A percentile compares a stretch with the other conserved stretches of the same genome.
Evolutionary conservation across 2,797 vertebrate genomes (phyloP).

Genomic region (Varecia variegata): DNA sequence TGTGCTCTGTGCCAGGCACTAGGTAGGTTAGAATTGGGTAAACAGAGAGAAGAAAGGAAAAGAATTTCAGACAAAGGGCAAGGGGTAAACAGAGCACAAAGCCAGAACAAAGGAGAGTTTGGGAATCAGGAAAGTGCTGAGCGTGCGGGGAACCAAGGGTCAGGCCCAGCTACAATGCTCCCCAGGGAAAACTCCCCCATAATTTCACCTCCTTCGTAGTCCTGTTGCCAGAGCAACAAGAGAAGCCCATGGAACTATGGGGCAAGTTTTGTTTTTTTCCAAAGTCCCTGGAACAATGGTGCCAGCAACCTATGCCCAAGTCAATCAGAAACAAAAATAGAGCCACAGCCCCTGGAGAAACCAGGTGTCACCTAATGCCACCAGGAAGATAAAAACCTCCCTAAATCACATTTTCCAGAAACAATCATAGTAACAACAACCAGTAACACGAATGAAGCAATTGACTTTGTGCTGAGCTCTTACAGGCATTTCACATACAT

Average conservation of each 20-base stretch:
- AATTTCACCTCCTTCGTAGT: background rate
- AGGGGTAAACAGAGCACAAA: background rate
- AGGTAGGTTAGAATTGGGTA: background rate
- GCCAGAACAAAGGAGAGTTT: background rate
- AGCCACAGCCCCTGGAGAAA: background rate
- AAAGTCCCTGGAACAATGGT: background rate
- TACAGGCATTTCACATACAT: background rate
- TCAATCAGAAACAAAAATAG: background rate
- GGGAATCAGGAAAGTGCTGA: background rate
- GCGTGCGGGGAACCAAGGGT: background rate
- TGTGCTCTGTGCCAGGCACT: background rate
- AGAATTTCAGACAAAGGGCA: background rate
- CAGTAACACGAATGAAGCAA: background rate
- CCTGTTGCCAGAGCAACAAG: background rate
- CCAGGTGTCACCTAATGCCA: background rate
- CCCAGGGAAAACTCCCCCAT: background rate
- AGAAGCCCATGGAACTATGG: background rate
- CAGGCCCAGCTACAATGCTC: background rate
- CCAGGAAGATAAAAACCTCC: background rate
- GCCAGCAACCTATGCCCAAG: background rate
- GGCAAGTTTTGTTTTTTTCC: background rate
- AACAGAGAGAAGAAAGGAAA: background rate
- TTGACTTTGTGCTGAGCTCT: background rate
- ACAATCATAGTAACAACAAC: background rate
- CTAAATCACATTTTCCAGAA: background rate